Evolutionary conservation across 2,113 vertebrate genomes (phyloP).

Genomic region (Mirounga angustirostris): DNA sequence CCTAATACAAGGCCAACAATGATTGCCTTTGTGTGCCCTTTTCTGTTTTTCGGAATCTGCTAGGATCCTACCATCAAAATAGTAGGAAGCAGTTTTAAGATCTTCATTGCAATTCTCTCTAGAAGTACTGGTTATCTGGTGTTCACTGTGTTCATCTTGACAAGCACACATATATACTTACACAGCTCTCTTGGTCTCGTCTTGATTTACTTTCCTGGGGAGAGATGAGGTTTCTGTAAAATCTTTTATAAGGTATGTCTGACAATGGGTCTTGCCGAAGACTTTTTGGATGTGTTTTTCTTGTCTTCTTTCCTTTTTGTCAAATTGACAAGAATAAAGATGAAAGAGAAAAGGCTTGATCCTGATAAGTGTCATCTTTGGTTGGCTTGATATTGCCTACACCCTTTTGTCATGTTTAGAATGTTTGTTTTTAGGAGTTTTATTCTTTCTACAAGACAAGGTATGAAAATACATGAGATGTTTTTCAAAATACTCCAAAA

Average conservation of each 20-base stretch:
- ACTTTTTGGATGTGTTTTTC: neutral
- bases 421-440: conserved; percentile 23
- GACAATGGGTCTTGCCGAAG: conserved; percentile 38
- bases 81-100: conserved; percentile 45
- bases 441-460: conserved; percentile 50
- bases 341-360: conserved; percentile 5
- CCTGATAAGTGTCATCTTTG: neutral
- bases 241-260: neutral
- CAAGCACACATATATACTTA: neutral
- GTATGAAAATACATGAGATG: neutral
- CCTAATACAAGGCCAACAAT: conserved; percentile 75
- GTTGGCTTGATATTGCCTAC: neutral
- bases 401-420: neutral
- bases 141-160: neutral
- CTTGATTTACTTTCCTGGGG: neutral
- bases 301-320: conserved; percentile 68
- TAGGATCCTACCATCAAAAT: conserved; percentile 54
- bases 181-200: neutral
- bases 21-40: conserved; percentile 65
- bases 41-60: conserved; percentile 40
- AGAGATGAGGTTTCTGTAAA: conserved; percentile 8
- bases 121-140: neutral
- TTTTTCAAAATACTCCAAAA: neutral
- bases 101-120: conserved; percentile 38
- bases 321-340: neutral